These are phyloP conservation scores for Oriolus oriolus DNA, from an alignment of 2,113 vertebrate genomes.

Conservation along the genomic window DNA sequence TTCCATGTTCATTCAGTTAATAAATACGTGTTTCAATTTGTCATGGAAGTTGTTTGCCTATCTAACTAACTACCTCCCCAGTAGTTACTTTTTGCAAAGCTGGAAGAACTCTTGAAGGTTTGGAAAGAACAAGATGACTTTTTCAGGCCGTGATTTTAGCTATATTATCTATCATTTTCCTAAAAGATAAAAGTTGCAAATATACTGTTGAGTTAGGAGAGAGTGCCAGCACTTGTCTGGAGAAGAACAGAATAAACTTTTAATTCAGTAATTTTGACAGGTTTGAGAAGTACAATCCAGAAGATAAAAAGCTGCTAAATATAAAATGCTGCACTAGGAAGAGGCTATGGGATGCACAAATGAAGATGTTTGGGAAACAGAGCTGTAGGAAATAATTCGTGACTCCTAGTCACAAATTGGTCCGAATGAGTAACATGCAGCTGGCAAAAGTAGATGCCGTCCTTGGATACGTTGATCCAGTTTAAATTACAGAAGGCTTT, in stretches of 20 bases:
- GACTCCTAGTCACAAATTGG: background rate
- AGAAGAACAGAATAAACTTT: background rate
- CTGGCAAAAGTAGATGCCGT: background rate
- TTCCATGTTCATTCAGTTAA: background rate
- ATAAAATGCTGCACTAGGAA: fast-evolving
- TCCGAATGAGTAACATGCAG: background rate
- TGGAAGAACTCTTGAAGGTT: background rate
- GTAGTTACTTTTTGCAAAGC: background rate
- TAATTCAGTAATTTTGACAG: background rate
- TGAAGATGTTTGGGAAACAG: background rate
- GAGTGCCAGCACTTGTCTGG: background rate
- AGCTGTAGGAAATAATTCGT: background rate
- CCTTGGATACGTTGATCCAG: background rate
- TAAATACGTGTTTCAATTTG: background rate
- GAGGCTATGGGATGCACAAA: background rate
- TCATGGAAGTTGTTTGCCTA: background rate
- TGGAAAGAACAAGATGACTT: background rate
- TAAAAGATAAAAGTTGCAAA: background rate
- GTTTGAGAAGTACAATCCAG: background rate
- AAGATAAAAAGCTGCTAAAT: background rate
- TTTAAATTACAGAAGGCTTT: background rate
- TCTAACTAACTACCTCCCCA: background rate
- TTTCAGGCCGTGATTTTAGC: background rate
- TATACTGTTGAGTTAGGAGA: background rate
- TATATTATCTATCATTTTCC: background rate